A percentile compares a stretch with the other conserved stretches of the same genome.
These are phyloP conservation scores for Leptonema lineaticorne DNA, from an alignment of 1,140 invertebrate species.

Conservation along the genomic window DNA sequence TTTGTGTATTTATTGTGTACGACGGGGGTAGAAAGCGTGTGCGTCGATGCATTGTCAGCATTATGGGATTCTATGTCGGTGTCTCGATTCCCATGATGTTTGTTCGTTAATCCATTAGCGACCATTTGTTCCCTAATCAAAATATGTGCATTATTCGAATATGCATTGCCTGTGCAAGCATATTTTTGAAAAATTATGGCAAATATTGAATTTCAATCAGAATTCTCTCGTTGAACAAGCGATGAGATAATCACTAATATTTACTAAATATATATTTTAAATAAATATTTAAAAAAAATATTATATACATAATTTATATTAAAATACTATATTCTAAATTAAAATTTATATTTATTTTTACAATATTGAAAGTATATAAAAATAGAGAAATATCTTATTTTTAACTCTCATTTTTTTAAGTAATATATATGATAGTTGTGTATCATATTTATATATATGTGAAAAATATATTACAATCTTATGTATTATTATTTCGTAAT, in stretches of 20 bases:
- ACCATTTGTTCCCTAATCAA: conserved; percentile 23
- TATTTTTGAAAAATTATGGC: conserved; percentile 6
- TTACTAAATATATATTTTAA: too few relatives aligned
- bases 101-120: conserved; percentile 33
- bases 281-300: too few relatives aligned
- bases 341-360: too few relatives aligned
- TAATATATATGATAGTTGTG: too few relatives aligned
- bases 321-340: too few relatives aligned
- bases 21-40: neutral
- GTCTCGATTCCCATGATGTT: conserved; percentile 18
- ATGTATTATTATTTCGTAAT: too few relatives aligned
- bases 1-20: neutral
- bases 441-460: too few relatives aligned
- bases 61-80: conserved; percentile 2
- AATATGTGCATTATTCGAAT: conserved; percentile 15
- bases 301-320: too few relatives aligned
- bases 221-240: conserved; percentile 6
- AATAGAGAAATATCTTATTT: too few relatives aligned
- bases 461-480: too few relatives aligned
- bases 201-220: conserved; percentile 21
- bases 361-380: too few relatives aligned
- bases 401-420: too few relatives aligned
- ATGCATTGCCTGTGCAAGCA: conserved; percentile 18
- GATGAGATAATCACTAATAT: neutral
- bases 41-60: neutral